Conservation (phyloP, 2,888 invertebrate species). For the Crocallis elinguaria region DNA sequence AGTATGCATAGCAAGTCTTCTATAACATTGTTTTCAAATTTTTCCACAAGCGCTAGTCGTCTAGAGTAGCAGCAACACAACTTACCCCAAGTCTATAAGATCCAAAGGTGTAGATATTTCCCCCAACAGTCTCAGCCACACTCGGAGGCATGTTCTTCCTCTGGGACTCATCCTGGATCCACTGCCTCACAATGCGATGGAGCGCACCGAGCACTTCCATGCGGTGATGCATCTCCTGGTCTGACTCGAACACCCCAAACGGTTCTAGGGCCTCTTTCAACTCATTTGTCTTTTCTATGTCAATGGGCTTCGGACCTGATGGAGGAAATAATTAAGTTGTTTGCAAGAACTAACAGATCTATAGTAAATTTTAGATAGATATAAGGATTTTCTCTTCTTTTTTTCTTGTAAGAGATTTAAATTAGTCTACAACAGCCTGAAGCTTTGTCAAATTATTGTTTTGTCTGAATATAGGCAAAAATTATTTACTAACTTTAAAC, state of each 20-base stretch:
- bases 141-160: conserved; percentile 96
- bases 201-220: conserved; percentile 94
- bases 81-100: conserved; percentile 96
- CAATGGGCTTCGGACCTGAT: conserved; percentile 90
- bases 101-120: conserved; percentile 99
- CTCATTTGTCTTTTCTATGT: conserved; percentile 90
- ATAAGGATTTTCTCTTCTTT: too few relatives aligned
- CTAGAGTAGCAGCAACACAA: too few relatives aligned
- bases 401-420: too few relatives aligned
- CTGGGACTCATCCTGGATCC: conserved; percentile 96
- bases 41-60: too few relatives aligned
- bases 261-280: conserved; percentile 92
- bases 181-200: conserved; percentile 95
- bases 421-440: too few relatives aligned
- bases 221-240: conserved; percentile 95
- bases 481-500: too few relatives aligned
- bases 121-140: conserved; percentile 96
- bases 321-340: neutral
- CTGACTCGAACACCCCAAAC: conserved; percentile 95
- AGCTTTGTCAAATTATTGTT: too few relatives aligned
- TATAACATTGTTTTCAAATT: too few relatives aligned
- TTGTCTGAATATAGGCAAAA: too few relatives aligned
- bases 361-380: too few relatives aligned
- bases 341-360: neutral
- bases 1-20: too few relatives aligned